Evolutionary conservation across 2,113 vertebrate species (phyloP).

Genomic region (Mobula birostris): DNA sequence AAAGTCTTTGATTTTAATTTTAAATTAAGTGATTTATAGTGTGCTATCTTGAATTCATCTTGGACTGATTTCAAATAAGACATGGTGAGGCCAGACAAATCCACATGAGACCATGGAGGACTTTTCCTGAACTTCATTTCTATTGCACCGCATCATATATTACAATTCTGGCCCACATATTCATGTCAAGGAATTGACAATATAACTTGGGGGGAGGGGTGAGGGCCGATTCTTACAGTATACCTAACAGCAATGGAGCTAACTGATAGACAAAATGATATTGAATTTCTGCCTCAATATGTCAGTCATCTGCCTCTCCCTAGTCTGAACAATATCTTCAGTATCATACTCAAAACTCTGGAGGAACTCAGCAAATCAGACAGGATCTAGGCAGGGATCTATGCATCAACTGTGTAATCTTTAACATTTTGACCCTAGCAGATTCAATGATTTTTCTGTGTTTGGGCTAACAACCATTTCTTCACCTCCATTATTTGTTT

Average conservation of each 20-base stretch:
- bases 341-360: neutral
- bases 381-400: too few species aligned
- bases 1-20: neutral
- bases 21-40: neutral
- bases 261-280: neutral
- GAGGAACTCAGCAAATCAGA: too few species aligned
- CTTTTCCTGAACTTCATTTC: neutral
- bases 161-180: neutral
- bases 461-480: neutral
- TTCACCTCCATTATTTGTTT: neutral
- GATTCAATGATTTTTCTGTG: neutral
- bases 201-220: neutral
- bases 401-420: too few species aligned
- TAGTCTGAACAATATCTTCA: neutral
- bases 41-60: neutral
- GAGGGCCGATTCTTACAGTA: neutral
- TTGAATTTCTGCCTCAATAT: neutral
- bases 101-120: neutral
- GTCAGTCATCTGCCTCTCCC: neutral
- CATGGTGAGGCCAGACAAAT: neutral
- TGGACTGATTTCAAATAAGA: neutral
- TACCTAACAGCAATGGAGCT: neutral
- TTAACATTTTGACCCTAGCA: neutral
- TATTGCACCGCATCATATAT: neutral
- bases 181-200: neutral